phyloP scores from a whole-genome alignment of 2,113 vertebrate genomes.

The Pholis gunnellus region DNA sequence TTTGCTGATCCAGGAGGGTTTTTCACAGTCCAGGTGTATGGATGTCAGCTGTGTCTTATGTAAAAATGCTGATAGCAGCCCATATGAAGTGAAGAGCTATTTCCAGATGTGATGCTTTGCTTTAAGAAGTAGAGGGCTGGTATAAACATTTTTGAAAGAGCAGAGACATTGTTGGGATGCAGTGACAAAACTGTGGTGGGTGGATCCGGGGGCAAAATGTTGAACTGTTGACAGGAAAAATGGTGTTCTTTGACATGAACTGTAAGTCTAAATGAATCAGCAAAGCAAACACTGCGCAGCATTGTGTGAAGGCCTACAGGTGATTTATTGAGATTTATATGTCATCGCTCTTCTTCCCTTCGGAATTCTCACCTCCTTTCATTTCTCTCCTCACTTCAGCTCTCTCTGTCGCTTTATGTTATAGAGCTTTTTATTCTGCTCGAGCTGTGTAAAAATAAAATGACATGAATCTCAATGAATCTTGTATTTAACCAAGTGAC shows the following conservation, averaged over 20 bases:
- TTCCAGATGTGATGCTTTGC: slow-evolving; percentile 18
- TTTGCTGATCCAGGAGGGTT: slow-evolving; percentile 38
- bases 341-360: slow-evolving; percentile 25
- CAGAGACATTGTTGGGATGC: not conserved
- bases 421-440: not conserved
- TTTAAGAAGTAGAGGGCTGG: not conserved
- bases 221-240: slow-evolving; percentile 12
- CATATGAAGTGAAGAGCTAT: slow-evolving; percentile 10
- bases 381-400: slow-evolving; percentile 27
- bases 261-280: slow-evolving; percentile 29
- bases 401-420: not conserved
- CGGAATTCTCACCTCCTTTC: slow-evolving; percentile 9
- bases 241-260: not conserved
- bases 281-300: slow-evolving; percentile 1
- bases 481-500: not conserved
- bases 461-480: not conserved
- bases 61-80: slow-evolving; percentile 31
- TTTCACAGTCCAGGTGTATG: slow-evolving; percentile 17
- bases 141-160: slow-evolving; percentile 5
- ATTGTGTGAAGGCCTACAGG: slow-evolving; percentile 9
- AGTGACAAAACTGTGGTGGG: not conserved
- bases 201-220: not conserved
- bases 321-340: slow-evolving; percentile 35
- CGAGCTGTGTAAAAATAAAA: not conserved
- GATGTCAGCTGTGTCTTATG: not conserved